These are phyloP conservation scores for Lacanobia oleracea DNA, from an alignment of 2,888 invertebrate species.

Conservation along the genomic window DNA sequence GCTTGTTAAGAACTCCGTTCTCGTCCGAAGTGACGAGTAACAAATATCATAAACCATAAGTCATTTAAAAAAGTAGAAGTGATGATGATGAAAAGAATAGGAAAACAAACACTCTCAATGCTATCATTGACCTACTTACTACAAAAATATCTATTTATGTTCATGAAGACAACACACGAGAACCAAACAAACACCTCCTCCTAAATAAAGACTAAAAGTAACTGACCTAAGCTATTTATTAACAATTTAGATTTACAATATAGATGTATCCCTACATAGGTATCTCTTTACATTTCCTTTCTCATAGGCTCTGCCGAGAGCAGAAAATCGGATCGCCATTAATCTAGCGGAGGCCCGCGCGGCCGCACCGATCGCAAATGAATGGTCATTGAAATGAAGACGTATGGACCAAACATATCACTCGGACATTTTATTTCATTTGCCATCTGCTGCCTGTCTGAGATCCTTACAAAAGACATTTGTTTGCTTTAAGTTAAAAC, in stretches of 20 bases:
- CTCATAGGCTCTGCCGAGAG: slow-evolving; percentile 71
- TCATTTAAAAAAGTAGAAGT: not conserved
- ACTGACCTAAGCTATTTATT: slow-evolving; percentile 45
- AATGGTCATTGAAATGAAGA: slow-evolving; percentile 87
- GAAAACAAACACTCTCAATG: not conserved
- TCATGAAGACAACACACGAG: not conserved
- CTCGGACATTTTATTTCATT: slow-evolving; percentile 81
- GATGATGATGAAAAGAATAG: not conserved
- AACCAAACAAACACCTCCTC: slow-evolving; percentile 3
- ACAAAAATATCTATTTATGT: not conserved
- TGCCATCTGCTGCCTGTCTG: slow-evolving; percentile 71
- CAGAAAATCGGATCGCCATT: slow-evolving; percentile 81
- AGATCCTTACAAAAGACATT: slow-evolving; percentile 72
- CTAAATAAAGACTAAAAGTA: slow-evolving; percentile 44
- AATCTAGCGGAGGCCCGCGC: slow-evolving; percentile 76
- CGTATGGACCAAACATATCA: slow-evolving; percentile 84
- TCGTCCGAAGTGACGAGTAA: not conserved
- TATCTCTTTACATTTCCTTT: slow-evolving; percentile 60
- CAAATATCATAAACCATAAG: not conserved
- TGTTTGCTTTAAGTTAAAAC: slow-evolving; percentile 75
- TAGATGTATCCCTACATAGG: slow-evolving; percentile 36
- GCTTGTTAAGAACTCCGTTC: too few species aligned
- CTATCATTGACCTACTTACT: not conserved
- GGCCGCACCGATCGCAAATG: slow-evolving; percentile 81
- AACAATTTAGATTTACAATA: slow-evolving; percentile 57